Percentiles rank a stretch among this genome's conserved stretches.
Conservation (phyloP, 2,113 vertebrate genomes). For the Numenius arquata region DNA sequence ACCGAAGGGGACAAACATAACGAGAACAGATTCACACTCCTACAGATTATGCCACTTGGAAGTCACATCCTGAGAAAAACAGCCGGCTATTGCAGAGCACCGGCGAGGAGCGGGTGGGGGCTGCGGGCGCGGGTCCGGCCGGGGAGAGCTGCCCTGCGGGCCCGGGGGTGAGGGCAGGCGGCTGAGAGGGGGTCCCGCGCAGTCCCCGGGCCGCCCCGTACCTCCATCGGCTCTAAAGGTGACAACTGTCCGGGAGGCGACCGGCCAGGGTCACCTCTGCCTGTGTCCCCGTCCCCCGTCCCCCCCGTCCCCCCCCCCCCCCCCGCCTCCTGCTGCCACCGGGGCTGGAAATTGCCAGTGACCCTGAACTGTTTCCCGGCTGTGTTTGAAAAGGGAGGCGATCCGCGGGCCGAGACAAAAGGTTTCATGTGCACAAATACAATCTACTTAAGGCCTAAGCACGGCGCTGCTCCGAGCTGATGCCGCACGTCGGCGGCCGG, state of each 20-base stretch:
- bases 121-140: neutral
- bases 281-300: neutral
- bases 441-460: neutral
- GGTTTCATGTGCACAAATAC: conserved; percentile 31
- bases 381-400: conserved; percentile 9
- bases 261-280: neutral
- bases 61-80: conserved; percentile 42
- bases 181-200: neutral
- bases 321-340: neutral
- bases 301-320: neutral
- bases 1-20: conserved; percentile 27
- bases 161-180: neutral
- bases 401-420: conserved; percentile 61
- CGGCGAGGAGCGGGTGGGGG: neutral
- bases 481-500: neutral
- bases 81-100: neutral
- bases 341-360: conserved; percentile 2
- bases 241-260: neutral
- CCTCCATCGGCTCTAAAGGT: neutral
- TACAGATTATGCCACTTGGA: conserved; percentile 45
- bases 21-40: conserved; percentile 41
- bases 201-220: too few species aligned
- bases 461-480: neutral
- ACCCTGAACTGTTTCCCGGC: conserved; percentile 24
- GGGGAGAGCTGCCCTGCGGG: neutral